Evolutionary conservation across 2,797 vertebrate genomes (phyloP), one percentile per base, ranked within the genome.

Genomic region (Amphiprion clarkii): DNA sequence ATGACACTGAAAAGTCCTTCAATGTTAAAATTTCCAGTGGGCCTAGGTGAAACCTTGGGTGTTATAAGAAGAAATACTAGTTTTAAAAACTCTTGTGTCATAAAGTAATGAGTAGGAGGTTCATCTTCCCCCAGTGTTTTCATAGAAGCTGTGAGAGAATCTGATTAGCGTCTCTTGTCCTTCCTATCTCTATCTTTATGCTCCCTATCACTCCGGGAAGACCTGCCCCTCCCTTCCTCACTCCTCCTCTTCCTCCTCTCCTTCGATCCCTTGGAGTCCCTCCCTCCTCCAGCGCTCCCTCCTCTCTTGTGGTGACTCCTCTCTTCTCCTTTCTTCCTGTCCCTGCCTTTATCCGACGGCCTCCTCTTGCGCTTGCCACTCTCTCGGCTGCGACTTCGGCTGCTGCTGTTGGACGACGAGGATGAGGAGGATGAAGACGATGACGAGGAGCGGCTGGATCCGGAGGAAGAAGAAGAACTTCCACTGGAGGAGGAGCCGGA

Each of bases 101-200:
- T 36, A 53, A 33, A 63, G 31, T 62, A 74, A 73, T 65, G 23
- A 11, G 31, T 48, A 65, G 61, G 58, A 74, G 13, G 6, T 64
- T 64, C 27, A 36, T 48, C 55, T 60, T 44, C 48, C 60, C 52
- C 61, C 57, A 14, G 19, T 19, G 3, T 68, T 71, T 40, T 51
- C 5, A 67, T 16, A 25, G 67, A 52, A 39, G 53, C 46, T 33
- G 19, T 25, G n/a, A 9, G 4, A 59, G 16, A 71, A 58, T 52
- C 62, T 60, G 1, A 71, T 93, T 87, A 99, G 93, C 96, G 97
- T 92, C 98, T 97, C 92, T 98, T 99, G 92, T 99, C 97, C 93
- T 99, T 99, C 90, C 97, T 97, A 93, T 99, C 98, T 89, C 91
- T 92, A 93, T 97, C 96, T 95, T 99, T 99, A 91, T 96, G 97